phyloP scores from a whole-genome alignment of 92 coral and sea anemone species.

The Parazoanthus darwini region DNA sequence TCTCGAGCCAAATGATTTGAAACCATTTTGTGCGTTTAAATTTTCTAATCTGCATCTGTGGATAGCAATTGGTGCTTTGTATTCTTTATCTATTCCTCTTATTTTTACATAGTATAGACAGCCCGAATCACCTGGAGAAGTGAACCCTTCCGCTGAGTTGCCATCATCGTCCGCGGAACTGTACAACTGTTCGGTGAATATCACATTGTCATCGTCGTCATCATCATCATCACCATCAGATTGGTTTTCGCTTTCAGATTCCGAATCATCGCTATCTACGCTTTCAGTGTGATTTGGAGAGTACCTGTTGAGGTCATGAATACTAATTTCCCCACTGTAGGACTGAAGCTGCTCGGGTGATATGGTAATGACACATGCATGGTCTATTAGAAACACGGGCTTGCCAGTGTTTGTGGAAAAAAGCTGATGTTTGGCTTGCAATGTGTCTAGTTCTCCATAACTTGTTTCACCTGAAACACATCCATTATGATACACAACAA shows the following conservation, averaged over 20 bases:
- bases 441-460: background rate
- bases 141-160: background rate
- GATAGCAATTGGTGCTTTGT: constrained; percentile 15
- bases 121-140: constrained; percentile 7
- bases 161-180: background rate
- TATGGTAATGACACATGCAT: background rate
- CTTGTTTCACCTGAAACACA: background rate
- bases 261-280: background rate
- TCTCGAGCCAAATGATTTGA: background rate
- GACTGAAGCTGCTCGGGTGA: background rate
- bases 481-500: constrained; percentile 12
- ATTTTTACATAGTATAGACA: background rate
- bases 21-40: background rate
- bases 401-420: background rate
- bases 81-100: background rate
- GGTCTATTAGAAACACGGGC: background rate
- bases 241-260: background rate
- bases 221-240: background rate
- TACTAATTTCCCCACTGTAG: background rate
- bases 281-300: background rate
- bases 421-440: background rate
- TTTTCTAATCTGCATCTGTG: background rate
- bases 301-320: background rate
- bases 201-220: background rate
- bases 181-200: background rate